Evolutionary conservation across 2,797 vertebrate genomes (phyloP).

Genomic region (Sebastes miniatus): DNA sequence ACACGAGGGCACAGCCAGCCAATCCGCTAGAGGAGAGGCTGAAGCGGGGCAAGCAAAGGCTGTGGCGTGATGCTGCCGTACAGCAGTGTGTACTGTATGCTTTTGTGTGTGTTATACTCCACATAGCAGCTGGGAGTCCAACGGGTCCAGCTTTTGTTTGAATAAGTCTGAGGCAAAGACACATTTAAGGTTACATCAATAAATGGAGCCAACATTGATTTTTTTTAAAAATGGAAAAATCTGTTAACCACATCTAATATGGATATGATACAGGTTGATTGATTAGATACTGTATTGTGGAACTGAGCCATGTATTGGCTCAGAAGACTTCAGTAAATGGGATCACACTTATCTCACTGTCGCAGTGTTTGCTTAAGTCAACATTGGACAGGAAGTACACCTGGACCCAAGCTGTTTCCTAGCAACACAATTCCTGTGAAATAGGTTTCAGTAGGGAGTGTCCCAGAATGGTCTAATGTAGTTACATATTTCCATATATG

Average conservation of each 20-base stretch:
- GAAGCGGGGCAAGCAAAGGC: not conserved
- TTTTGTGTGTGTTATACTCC: conserved; percentile 1
- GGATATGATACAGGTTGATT: not conserved
- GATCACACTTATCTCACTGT: not conserved
- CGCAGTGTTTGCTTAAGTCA: not conserved
- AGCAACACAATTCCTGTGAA: conserved; percentile 6
- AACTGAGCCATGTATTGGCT: not conserved
- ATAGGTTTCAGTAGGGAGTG: not conserved
- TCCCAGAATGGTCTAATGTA: not conserved
- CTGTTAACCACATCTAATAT: not conserved
- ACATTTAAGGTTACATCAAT: not conserved
- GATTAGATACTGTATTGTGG: not conserved
- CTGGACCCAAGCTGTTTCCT: not conserved
- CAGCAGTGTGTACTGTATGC: not conserved
- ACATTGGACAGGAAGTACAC: not conserved
- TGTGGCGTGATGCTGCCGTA: conserved; percentile 37
- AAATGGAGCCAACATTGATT: not conserved
- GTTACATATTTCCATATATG: not conserved
- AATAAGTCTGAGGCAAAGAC: not conserved
- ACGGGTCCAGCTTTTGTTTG: conserved; percentile 51
- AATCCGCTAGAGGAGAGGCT: conserved; percentile 25
- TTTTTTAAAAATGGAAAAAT: not conserved
- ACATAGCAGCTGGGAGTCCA: conserved; percentile 35
- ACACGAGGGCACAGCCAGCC: conserved; percentile 9
- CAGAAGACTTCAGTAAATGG: not conserved